Percentiles rank a stretch among this genome's conserved stretches.
Evolutionary conservation across 2,113 vertebrate genomes (phyloP).

Genomic region (Amphiprion percula): DNA sequence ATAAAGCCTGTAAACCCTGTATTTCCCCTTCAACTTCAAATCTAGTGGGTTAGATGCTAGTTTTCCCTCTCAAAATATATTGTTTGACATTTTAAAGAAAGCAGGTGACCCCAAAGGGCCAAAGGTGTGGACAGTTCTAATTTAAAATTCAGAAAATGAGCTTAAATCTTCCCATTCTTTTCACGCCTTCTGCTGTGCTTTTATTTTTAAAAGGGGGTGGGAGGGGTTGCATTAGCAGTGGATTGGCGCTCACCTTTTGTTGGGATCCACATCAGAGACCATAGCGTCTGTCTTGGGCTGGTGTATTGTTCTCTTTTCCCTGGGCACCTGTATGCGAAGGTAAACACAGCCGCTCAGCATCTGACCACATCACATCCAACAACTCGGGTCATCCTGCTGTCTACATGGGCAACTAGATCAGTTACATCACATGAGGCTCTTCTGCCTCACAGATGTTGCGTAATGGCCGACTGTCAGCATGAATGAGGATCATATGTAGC

Average conservation of each 20-base stretch:
- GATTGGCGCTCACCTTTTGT: slow-evolving; percentile 90
- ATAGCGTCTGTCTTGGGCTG: slow-evolving; percentile 91
- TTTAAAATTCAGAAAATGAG: slow-evolving; percentile 16
- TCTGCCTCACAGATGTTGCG: slow-evolving; percentile 66
- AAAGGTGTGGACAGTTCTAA: neutral
- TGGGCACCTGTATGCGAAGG: slow-evolving; percentile 89
- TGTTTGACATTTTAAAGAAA: neutral
- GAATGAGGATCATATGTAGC: neutral
- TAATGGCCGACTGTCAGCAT: neutral
- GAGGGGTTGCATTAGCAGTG: slow-evolving; percentile 18
- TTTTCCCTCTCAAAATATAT: too few species aligned
- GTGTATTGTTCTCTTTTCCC: slow-evolving; percentile 92
- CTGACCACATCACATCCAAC: slow-evolving; percentile 83
- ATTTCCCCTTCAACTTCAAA: too few species aligned
- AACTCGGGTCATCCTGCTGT: slow-evolving; percentile 51
- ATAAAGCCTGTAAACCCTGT: neutral
- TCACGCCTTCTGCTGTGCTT: slow-evolving; percentile 37
- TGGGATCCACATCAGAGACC: slow-evolving; percentile 93
- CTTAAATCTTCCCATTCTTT: slow-evolving; percentile 9
- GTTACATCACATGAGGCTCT: slow-evolving; percentile 51
- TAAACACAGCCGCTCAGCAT: slow-evolving; percentile 84
- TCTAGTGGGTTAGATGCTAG: too few species aligned
- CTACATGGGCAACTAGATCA: slow-evolving; percentile 55
- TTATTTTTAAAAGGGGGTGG: slow-evolving; percentile 43
- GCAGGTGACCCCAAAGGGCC: neutral